phyloP scores from a whole-genome alignment of 2,888 invertebrate genomes.

The Hypomecis atomaria region DNA sequence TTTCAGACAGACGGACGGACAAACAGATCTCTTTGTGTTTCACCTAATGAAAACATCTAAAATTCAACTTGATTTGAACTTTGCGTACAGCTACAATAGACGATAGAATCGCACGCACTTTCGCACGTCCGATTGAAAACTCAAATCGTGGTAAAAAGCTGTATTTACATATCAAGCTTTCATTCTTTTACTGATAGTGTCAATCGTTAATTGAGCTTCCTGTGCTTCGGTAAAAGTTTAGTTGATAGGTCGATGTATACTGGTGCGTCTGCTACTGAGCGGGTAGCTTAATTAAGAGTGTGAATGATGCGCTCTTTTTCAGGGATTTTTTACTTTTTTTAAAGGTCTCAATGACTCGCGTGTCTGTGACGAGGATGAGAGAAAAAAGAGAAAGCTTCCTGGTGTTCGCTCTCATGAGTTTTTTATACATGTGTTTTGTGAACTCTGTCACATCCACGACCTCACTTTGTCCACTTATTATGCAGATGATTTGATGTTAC shows the following conservation, averaged over 20 bases:
- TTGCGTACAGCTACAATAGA: conserved; percentile 45
- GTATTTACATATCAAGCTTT: neutral
- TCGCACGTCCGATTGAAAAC: conserved; percentile 1
- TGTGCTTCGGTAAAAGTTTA: conserved; percentile 40
- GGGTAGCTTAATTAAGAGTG: conserved; percentile 77
- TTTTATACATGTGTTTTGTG: conserved; percentile 19
- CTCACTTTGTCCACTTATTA: no score
- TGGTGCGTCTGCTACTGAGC: conserved; percentile 69
- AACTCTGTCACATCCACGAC: neutral
- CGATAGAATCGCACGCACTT: conserved; percentile 38
- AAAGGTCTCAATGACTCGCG: conserved; percentile 54
- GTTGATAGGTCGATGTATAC: conserved; percentile 52
- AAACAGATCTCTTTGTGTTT: conserved; percentile 71
- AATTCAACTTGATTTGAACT: conserved; percentile 33
- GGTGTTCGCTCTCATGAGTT: conserved; percentile 15
- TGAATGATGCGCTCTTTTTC: conserved; percentile 72
- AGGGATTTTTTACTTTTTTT: conserved; percentile 55
- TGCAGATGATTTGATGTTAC: no score
- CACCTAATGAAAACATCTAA: conserved; percentile 67
- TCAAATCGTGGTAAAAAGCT: conserved; percentile 6
- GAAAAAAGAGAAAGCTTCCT: conserved; percentile 8
- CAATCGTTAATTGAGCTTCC: conserved; percentile 55
- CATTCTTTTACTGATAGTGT: conserved; percentile 4
- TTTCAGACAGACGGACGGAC: conserved; percentile 72
- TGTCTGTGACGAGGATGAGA: conserved; percentile 54